phyloP scores from a whole-genome alignment of 2,113 vertebrate genomes.

The Microtus richardsoni region DNA sequence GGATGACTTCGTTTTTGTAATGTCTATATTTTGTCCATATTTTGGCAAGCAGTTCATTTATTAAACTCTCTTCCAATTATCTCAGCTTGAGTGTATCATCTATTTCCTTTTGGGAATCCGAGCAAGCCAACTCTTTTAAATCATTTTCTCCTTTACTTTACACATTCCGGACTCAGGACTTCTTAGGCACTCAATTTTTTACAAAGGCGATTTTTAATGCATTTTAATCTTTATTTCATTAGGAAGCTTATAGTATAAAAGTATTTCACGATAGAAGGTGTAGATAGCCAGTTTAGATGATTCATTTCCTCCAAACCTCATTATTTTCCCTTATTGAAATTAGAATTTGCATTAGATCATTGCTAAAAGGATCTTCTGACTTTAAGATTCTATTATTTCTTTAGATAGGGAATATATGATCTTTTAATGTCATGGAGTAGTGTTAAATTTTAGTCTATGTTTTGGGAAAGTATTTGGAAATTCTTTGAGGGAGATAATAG shows the following conservation, averaged over 20 bases:
- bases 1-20: neutral
- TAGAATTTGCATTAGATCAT: neutral
- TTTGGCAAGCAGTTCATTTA: slow-evolving; percentile 14
- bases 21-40: neutral
- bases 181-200: neutral
- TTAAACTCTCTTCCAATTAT: slow-evolving; percentile 12
- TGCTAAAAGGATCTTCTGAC: neutral
- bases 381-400: slow-evolving; percentile 29
- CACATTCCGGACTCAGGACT: neutral
- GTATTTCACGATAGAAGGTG: neutral
- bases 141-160: neutral
- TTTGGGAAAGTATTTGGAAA: slow-evolving; percentile 1
- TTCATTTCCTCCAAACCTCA: neutral
- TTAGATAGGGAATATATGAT: neutral
- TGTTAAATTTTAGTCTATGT: neutral
- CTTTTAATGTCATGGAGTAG: neutral
- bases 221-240: slow-evolving; percentile 39
- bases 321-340: neutral
- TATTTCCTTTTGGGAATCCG: neutral
- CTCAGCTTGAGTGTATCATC: neutral
- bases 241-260: neutral
- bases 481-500: slow-evolving; percentile 18
- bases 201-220: neutral
- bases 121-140: neutral
- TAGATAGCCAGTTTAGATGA: neutral